Percentiles rank a stretch among this genome's conserved stretches.
phyloP scores from a whole-genome alignment of 1,140 invertebrate genomes.

The Drosophila elegans region DNA sequence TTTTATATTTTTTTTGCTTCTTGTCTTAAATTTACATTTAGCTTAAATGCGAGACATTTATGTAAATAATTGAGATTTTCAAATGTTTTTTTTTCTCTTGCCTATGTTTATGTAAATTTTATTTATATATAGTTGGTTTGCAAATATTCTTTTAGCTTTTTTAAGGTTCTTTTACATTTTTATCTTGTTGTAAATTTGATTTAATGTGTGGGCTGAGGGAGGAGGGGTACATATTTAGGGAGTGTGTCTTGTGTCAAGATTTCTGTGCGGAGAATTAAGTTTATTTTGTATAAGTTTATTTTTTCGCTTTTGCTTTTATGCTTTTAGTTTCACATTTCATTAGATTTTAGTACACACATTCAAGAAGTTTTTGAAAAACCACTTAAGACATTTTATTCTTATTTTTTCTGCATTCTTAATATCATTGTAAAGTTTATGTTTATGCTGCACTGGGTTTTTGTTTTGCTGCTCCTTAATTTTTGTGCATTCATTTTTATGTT shows the following conservation, averaged over 20 bases:
- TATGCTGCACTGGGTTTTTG: constrained; percentile 61
- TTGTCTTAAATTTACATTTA: constrained; percentile 76
- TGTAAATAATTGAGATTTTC: constrained; percentile 81
- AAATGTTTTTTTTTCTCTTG: constrained; percentile 51
- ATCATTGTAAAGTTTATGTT: constrained; percentile 51
- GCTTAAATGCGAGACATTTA: constrained; percentile 82
- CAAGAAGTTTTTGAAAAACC: constrained; percentile 79
- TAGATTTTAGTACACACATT: constrained; percentile 76
- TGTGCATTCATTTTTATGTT: constrained; percentile 35
- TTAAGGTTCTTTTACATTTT: constrained; percentile 37
- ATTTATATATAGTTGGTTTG: constrained; percentile 67
- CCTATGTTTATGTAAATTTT: constrained; percentile 74
- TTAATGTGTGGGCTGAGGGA: constrained; percentile 59
- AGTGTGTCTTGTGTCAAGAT: constrained; percentile 50
- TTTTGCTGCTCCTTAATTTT: constrained; percentile 34
- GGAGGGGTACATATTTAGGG: constrained; percentile 29
- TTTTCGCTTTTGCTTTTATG: constrained; percentile 36
- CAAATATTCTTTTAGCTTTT: constrained; percentile 52
- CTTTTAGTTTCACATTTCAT: constrained; percentile 65
- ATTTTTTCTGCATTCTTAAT: constrained; percentile 44
- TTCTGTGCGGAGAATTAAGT: constrained; percentile 65
- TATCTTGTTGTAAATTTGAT: constrained; percentile 73
- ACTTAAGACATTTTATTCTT: constrained; percentile 53
- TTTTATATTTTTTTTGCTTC: constrained; percentile 28
- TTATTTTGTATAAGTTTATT: constrained; percentile 29